phyloP scores from a whole-genome alignment of 2,888 invertebrate species.

The Papilio protenor region DNA sequence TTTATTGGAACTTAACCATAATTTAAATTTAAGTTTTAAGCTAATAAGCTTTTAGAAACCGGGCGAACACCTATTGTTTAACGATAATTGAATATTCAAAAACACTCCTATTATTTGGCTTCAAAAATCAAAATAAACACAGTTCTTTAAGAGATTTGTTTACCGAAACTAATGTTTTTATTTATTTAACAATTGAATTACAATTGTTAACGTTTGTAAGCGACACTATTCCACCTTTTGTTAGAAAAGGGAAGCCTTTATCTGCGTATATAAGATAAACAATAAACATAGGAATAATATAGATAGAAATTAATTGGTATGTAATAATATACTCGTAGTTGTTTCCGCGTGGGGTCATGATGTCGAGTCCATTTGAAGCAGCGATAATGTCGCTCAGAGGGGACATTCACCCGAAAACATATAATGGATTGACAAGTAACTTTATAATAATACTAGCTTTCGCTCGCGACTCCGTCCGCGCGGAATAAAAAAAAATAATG shows the following conservation, averaged over 20 bases:
- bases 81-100: not conserved
- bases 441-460: not conserved
- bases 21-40: no score
- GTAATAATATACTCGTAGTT: slow-evolving; percentile 15
- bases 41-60: not conserved
- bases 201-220: not conserved
- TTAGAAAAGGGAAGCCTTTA: not conserved
- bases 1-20: no score
- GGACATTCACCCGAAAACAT: slow-evolving; percentile 40
- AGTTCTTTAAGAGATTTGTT: not conserved
- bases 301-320: slow-evolving; percentile 20
- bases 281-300: slow-evolving; percentile 12
- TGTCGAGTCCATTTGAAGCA: slow-evolving; percentile 23
- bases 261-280: not conserved
- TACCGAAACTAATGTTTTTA: not conserved
- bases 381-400: slow-evolving; percentile 31
- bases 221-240: not conserved
- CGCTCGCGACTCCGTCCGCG: no score
- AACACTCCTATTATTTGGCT: not conserved
- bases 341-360: slow-evolving; percentile 34
- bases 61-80: not conserved
- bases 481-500: no score
- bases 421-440: not conserved
- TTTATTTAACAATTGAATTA: no score
- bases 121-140: not conserved